Percentiles rank a stretch among this genome's conserved stretches.
phyloP scores from a whole-genome alignment of 2,797 vertebrate species.

The Benthosema pterotum region DNA sequence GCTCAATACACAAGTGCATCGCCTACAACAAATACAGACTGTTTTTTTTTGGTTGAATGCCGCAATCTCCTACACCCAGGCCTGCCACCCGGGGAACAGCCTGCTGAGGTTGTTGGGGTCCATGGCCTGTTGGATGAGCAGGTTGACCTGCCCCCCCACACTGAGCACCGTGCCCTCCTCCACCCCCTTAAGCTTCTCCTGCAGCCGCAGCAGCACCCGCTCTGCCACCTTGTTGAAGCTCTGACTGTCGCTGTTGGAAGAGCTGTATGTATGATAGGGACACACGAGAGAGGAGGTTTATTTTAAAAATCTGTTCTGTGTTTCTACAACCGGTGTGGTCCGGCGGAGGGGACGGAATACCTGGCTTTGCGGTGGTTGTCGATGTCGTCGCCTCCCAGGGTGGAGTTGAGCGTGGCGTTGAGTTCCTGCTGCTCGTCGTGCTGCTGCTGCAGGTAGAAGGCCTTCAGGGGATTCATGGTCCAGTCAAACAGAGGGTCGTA shows the following conservation, averaged over 20 bases:
- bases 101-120: conserved; percentile 95
- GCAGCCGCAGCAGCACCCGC: conserved; percentile 93
- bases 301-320: background rate
- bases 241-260: conserved; percentile 82
- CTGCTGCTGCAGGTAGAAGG: conserved; percentile 91
- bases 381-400: conserved; percentile 75
- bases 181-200: conserved; percentile 98
- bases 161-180: conserved; percentile 95
- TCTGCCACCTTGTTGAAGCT: conserved; percentile 97
- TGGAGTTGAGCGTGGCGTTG: conserved; percentile 81
- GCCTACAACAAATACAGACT: no score
- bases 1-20: no score
- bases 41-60: no score
- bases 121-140: conserved; percentile 98
- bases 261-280: no score
- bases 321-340: background rate
- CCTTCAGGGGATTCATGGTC: conserved; percentile 98
- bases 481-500: conserved; percentile 98
- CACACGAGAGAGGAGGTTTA: background rate
- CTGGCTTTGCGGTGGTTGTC: conserved; percentile 84
- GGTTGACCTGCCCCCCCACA: conserved; percentile 94
- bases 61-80: conserved; percentile 88
- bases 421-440: conserved; percentile 92
- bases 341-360: conserved; percentile 67
- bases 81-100: conserved; percentile 93